Conservation (phyloP, 2,797 vertebrate species). For the Buphagus erythrorhynchus region DNA sequence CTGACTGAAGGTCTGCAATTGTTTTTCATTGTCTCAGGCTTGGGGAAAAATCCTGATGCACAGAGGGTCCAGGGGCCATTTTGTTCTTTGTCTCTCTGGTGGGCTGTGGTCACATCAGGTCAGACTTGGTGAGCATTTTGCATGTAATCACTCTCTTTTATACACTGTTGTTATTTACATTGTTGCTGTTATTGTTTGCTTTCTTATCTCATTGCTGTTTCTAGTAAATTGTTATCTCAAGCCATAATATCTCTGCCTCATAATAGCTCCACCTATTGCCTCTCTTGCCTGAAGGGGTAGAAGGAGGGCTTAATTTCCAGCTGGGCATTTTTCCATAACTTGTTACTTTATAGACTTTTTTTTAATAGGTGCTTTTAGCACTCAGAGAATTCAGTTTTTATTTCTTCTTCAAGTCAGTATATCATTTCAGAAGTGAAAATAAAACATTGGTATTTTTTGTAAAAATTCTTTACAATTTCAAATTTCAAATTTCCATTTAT, state of each 20-base stretch:
- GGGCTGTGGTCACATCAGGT: not conserved
- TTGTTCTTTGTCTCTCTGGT: not conserved
- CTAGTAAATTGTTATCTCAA: not conserved
- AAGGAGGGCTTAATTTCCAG: not conserved
- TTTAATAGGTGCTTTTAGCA: not conserved
- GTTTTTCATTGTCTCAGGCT: fast-evolving
- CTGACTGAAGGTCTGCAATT: not conserved
- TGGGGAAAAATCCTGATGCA: not conserved
- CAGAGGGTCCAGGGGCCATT: not conserved
- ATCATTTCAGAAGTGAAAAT: not conserved
- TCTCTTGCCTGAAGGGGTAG: not conserved
- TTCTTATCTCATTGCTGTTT: not conserved
- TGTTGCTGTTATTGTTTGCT: not conserved
- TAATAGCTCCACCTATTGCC: not conserved
- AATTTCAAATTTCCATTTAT: not conserved
- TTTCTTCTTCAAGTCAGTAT: not conserved
- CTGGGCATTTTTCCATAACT: not conserved
- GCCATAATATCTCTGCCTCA: not conserved
- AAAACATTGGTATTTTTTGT: not conserved
- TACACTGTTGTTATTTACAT: not conserved
- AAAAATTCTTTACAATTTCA: not conserved
- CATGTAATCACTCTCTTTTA: not conserved
- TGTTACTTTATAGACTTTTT: not conserved
- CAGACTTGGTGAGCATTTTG: not conserved
- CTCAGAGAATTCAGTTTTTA: not conserved